Evolutionary conservation across 1,140 invertebrate genomes (phyloP), one percentile per base, ranked within the genome.

Genomic region (Drosophila nasuta): DNA sequence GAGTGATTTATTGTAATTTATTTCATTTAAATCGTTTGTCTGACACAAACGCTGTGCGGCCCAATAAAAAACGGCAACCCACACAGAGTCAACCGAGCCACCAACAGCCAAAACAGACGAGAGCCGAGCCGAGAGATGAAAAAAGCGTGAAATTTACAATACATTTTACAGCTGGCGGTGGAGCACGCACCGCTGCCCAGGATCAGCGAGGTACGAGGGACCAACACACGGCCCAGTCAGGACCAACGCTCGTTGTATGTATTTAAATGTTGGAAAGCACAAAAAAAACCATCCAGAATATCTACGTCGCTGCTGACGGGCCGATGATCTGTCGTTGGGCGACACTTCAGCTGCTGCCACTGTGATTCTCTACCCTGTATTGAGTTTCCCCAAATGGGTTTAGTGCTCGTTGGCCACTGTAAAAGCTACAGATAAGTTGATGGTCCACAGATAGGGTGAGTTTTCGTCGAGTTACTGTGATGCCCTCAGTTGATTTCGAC

Each of bases 21-120:
- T 89, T 89, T 89, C 85, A 89, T 89, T 89, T 89, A 89, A 89
- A 89, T 85, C 85, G 85, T 78, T 89, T 89, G 78, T 89, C 71
- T 81, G 85, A 89, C 85, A 81, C 67, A 64, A 69, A 72, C 73
- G 56, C 76, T 58, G 60, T 54, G 41, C 10, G 30, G 57, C 67
- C 35, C 62, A 67, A 59, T 62, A 48, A 52, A 73, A 58, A 43
- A 54, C 20, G 13, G 10, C 62, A 58, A 46, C 41, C 30, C 58
- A 57, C 73, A 28, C 49, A 72, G 56, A 72, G 46, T 45, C 52
- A 64, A 66, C 45, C 48, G 66, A 81, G 48, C 62, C 54, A 41
- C 45, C 72, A 52, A 45, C 57, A 33, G 30, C 1, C 30, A 7
- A 2, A 33, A 8, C 30, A 5, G 56, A 28, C 15, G 41, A 60